Conservation (phyloP, 2,888 invertebrate species). For the Drosophila mimetica region DNA sequence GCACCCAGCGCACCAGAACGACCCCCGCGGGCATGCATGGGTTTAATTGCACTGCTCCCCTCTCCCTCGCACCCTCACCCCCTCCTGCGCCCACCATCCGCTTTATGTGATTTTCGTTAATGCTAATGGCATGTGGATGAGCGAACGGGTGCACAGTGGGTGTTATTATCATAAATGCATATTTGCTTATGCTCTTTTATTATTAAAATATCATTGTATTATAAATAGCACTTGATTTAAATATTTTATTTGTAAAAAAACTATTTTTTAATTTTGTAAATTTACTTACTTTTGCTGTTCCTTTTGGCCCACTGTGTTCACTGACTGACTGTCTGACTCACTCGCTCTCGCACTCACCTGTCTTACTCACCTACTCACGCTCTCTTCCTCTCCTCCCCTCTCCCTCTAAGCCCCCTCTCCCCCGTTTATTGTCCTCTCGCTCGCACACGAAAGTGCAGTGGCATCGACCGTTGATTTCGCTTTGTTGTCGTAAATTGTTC, state of each 20-base stretch:
- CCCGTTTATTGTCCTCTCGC: neutral
- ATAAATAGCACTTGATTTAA: too few species aligned
- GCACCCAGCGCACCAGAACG: constrained; percentile 43
- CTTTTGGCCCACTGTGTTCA: constrained; percentile 11
- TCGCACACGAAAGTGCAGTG: constrained; percentile 25
- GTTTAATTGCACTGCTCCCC: constrained; percentile 60
- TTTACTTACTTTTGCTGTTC: too few species aligned
- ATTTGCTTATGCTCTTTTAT: neutral
- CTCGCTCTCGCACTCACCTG: constrained; percentile 9
- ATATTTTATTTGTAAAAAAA: too few species aligned
- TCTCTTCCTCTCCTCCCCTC: neutral
- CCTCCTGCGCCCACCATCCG: constrained; percentile 11
- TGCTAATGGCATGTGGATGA: constrained; percentile 60
- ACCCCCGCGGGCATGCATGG: constrained; percentile 58
- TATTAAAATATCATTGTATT: too few species aligned
- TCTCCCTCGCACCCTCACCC: constrained; percentile 20
- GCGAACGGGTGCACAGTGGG: constrained; percentile 11
- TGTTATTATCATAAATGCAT: constrained; percentile 1
- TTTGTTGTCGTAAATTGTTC: constrained; percentile 35
- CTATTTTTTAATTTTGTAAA: too few species aligned
- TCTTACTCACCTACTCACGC: constrained; percentile 15
- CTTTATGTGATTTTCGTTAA: constrained; percentile 40
- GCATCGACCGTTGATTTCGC: constrained; percentile 38
- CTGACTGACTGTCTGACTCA: constrained; percentile 10
- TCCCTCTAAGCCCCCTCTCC: neutral